Evolutionary conservation across 2,113 vertebrate species (phyloP), one percentile per base, ranked within the genome.

Genomic region (Paratilapia polleni): DNA sequence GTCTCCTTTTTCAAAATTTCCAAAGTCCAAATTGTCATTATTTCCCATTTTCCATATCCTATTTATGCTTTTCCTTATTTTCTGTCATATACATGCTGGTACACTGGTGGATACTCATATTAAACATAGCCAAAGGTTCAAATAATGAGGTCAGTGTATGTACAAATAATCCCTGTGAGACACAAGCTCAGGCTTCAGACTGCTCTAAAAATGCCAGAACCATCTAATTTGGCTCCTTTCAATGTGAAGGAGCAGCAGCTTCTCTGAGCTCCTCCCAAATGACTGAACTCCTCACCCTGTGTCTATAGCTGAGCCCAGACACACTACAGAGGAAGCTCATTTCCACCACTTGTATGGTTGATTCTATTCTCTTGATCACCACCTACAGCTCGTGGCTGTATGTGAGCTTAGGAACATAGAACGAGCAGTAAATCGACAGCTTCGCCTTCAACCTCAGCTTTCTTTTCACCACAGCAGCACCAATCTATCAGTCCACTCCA

Each of bases 61-160:
- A 8, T 49, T 49, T 17, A 6, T 17, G 47, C 47, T 6, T 49
- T 49, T 49, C 6, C 47, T 49, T 49, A 6, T 8, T 70, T 28
- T 4, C 4, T 22, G 5, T 41, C 12, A 22, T 22, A 41, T 22
- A 3, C 49, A 52, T 8, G 7, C 49, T 17, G 41, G 49, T 19
- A 7, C 49, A 8, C 36, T 70, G 24, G 43, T 73, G 43, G 10
- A 31, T 1, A 2, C 19, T 41, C 10, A 28, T 20, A 13, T 52
- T 52, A 70, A 52, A 52, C 24, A 47, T 12, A 49, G 24, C 9
- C 41, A 49, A 70, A 70, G 66, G 20, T 54, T 52, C 11, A 70
- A 52, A 70, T 70, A 70, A 70, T 70, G 66, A 70, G 66, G 66
- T 49, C 24, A 52, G 66, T 52, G 22, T 70, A 43, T 70, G 43